Conservation (phyloP, 2,797 vertebrate species). For the Toxotes lorentzi region DNA sequence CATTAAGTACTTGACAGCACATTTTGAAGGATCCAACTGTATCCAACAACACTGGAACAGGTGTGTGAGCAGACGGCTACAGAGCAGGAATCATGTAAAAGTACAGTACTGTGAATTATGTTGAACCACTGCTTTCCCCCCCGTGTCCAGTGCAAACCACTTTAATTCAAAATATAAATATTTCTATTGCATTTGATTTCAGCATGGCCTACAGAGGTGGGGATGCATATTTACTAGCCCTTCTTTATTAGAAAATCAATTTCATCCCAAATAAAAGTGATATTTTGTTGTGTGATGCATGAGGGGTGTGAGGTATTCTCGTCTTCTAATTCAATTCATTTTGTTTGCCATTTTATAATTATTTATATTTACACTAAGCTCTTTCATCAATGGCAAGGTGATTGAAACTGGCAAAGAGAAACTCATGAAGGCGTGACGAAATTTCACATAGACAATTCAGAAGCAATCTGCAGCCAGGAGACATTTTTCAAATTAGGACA, state of each 20-base stretch:
- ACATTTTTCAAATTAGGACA: conserved; percentile 78
- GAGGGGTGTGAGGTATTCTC: conserved; percentile 8
- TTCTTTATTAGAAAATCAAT: conserved; percentile 53
- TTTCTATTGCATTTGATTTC: conserved; percentile 22
- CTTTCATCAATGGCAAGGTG: conserved; percentile 64
- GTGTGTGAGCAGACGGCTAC: conserved; percentile 47
- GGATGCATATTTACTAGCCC: conserved; percentile 49
- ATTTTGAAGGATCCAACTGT: conserved; percentile 28
- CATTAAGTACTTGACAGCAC: conserved; percentile 56
- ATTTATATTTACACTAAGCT: conserved; percentile 42
- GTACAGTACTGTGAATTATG: conserved; percentile 9
- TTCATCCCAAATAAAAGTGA: conserved; percentile 49
- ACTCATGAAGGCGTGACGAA: conserved; percentile 71
- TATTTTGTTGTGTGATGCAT: too few relatives aligned
- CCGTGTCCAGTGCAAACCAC: not conserved
- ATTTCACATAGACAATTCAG: conserved; percentile 68
- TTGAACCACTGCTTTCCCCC: not conserved
- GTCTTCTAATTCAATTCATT: conserved; percentile 59
- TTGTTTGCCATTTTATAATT: conserved; percentile 69
- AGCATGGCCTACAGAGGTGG: conserved; percentile 16
- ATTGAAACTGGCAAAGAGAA: conserved; percentile 73
- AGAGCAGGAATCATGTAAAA: conserved; percentile 22
- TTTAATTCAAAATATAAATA: conserved; percentile 16
- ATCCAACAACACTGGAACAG: conserved; percentile 28
- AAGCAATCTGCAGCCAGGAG: conserved; percentile 71